phyloP scores from a whole-genome alignment of 92 coral and sea anemone genomes.

The Epizoanthus rinbou region DNA sequence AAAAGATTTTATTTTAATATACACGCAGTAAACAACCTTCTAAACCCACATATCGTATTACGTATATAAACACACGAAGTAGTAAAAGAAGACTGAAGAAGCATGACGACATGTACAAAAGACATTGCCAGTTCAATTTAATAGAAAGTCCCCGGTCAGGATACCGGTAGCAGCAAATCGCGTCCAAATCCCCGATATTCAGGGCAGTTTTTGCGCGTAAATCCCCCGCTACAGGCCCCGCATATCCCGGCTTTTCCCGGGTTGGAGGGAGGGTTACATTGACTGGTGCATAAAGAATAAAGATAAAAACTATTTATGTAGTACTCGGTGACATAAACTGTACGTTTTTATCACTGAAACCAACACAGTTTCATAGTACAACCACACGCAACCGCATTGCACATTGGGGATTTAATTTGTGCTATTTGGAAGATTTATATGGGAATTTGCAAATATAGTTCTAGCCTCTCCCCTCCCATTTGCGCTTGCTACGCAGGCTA shows the following conservation, averaged over 20 bases:
- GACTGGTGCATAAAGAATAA: not conserved
- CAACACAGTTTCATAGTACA: too few species aligned
- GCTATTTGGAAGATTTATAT: too few species aligned
- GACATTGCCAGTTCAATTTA: not conserved
- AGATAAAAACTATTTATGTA: not conserved
- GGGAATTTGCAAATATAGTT: too few species aligned
- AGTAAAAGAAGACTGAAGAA: not conserved
- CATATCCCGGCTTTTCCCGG: not conserved
- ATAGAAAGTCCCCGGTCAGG: not conserved
- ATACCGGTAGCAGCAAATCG: not conserved
- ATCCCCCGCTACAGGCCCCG: not conserved
- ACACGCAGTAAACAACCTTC: too few species aligned
- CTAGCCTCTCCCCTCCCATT: too few species aligned
- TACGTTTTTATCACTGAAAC: too few species aligned
- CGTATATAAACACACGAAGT: not conserved
- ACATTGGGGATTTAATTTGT: too few species aligned
- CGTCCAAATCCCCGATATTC: not conserved
- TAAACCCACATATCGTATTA: too few species aligned
- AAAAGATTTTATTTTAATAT: too few species aligned
- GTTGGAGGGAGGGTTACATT: not conserved
- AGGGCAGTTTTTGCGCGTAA: not conserved
- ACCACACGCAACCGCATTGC: too few species aligned
- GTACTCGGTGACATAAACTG: too few species aligned
- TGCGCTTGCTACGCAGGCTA: too few species aligned
- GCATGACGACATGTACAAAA: not conserved